Base-by-base conservation (phyloP, 1,140 invertebrate genomes). In the Saccostrea cuccullata region DNA sequence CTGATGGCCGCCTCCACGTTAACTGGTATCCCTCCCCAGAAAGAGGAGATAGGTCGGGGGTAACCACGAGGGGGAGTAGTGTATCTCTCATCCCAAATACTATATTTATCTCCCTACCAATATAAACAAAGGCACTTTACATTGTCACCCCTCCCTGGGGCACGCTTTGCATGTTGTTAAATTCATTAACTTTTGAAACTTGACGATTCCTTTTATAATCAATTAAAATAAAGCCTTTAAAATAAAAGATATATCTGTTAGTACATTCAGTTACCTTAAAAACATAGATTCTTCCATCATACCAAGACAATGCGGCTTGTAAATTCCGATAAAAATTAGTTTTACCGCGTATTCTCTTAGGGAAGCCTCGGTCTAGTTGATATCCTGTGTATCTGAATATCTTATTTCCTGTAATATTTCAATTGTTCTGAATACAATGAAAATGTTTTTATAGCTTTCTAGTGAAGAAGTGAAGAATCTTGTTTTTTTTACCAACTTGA, bases 331-430 rank as follows among this genome's bases (percentile, higher is more conserved):
- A 91, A 85, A 89, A 92, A 55, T 88, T 88, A 23, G 26, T 67
- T 73, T 64, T 82, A 15, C 89, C 88, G 12, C 36, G 60, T 8
- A 91, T 86, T 9, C 64, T 77, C 83, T 90, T 91, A 20, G 91
- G 91, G 47, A 86, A 92, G n/a, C 89, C 91, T 30, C 47, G 47
- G 88, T 92, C 92, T 55, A 90, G 89, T 36, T 77, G 56, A 58
- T 88, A 91, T 12, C 87, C 82, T 15, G 89, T 92, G 58, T 89
- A 92, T 17, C 91, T 87, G 90, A 91, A 92, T 11, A 90, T 85
- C 64, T 84, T 89, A 4, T 82, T 83, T 3, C 89, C 91, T 92
- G 84, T 11, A 87, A 87, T 58, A 23, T 23, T 20, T 12, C 13
- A 30, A 40, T 77, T 23, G 9, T 40, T 67, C 13, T 30, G 13